Evolutionary conservation across 2,797 vertebrate species (phyloP), one percentile per base, ranked within the genome.

Genomic region (Microctenopoma lineatum): DNA sequence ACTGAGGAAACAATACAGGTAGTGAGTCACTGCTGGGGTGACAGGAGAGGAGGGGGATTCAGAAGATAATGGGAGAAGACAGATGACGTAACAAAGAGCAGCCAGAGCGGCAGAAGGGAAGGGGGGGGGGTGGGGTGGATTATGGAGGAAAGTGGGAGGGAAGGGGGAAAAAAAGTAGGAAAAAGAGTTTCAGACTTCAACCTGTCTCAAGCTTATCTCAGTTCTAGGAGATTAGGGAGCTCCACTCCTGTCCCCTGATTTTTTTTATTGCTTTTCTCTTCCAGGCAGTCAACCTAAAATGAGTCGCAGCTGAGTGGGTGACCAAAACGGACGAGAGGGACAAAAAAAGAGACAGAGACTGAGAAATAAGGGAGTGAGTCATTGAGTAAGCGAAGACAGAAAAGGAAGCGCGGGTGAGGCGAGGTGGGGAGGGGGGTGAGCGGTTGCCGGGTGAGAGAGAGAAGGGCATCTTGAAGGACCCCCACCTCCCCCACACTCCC

Each of bases 81-180:
- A 93, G 93, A 94, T 93, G 93, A 94, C 85, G 89, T 87, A 94
- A 94, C 93, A 94, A 94, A 94, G 92, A 89, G 86, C 81, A 85
- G 84, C 77, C 75, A 7, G 79, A 87, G 81, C 14, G 46, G 75
- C 89, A 92, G 86, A 89, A 87, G 76, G 87, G 79, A 71, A 67
- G 57, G 39, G 39, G 48, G 29, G 42, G 54, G 39, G 65, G 54
- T 66, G 54, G 39, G 65, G 54, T 66, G 76, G 61, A 69, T 34
- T 46, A 63, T 34, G 66, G 75, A 62, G 63, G 68, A 67, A 75
- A 75, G 51, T 73, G 3, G 42, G 66, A 7, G 45, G 44, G 69
- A 61, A 72, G 52, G 61, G 52, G 61, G 48, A 50, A 53, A 65
- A 77, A 16, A 65, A 71, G 69, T 59, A 50, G 55, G 59, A 73